Evolutionary conservation across 2,113 vertebrate genomes (phyloP), one percentile per base, ranked within the genome.

Genomic region (Lepisosteus oculatus): DNA sequence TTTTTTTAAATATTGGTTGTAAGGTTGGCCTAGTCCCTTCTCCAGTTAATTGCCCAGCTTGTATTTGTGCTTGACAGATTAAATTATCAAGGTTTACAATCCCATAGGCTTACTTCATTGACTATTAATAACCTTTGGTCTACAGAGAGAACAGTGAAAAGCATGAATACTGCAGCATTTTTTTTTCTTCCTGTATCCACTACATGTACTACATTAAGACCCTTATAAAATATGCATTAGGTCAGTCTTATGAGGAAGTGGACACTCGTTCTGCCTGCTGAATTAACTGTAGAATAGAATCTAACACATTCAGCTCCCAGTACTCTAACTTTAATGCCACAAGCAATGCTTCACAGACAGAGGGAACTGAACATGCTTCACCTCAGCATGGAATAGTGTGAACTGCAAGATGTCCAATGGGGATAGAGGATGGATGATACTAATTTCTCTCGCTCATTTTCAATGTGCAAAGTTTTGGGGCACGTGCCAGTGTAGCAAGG

Each of bases 31-130:
- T 17, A 61, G 72, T 79, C 72, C 80, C 70, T 82, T 86, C 79
- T 79, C 76, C 69, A 74, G 72, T 71, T 89, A 89, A 88, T 89
- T 88, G 85, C 82, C 76, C 77, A 82, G 80, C 74, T 80, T 81
- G 80, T 77, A 74, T 85, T 83, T 77, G 81, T 71, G 76, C 75
- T 77, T 86, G 72, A 65, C 81, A 84, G 78, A 77, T 83, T 74
- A 70, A 47, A 13, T 83, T 78, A 83, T 78, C 68, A 69, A 62
- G 76, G 78, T 69, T 75, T 79, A 79, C 72, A 70, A 69, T 75
- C 71, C 78, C 65, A 68, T 65, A 59, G 67, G 55, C 51, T 83
- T 70, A 74, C 70, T 68, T 70, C 80, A 77, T 69, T 86, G 82
- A 83, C 82, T 83, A 76, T 81, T 74, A 56, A 65, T 68, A 80